These are phyloP conservation scores for Eustalomyia histrio DNA, from an alignment of 2,888 invertebrate species.

Conservation along the genomic window DNA sequence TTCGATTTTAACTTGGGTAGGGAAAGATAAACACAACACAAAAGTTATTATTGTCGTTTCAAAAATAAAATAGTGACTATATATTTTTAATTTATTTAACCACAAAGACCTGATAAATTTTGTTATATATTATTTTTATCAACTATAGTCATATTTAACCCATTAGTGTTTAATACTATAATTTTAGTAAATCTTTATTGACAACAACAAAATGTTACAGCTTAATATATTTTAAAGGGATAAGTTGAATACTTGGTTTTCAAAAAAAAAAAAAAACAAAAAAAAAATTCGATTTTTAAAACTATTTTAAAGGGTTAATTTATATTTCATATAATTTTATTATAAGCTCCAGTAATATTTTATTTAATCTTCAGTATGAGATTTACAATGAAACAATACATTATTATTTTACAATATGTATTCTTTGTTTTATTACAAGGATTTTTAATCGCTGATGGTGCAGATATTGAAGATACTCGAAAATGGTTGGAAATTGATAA, in stretches of 20 bases:
- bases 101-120: neutral
- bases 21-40: neutral
- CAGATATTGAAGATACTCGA: conserved; percentile 3
- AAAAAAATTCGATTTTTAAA: too few species aligned
- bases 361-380: neutral
- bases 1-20: too few species aligned
- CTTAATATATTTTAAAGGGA: too few species aligned
- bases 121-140: neutral
- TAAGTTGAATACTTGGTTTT: too few species aligned
- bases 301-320: conserved; percentile 23
- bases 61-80: neutral
- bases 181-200: too few species aligned
- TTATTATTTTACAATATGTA: neutral
- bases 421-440: neutral
- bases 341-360: neutral
- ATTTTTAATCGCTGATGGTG: neutral
- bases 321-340: neutral
- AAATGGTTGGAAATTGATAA: conserved; percentile 36
- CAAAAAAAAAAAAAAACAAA: too few species aligned
- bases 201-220: too few species aligned
- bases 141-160: neutral
- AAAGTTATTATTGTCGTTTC: neutral
- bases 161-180: neutral
- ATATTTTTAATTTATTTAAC: neutral
- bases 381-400: conserved; percentile 27